Evolutionary conservation across 2,113 vertebrate species (phyloP).

Genomic region (Mesitornis unicolor): DNA sequence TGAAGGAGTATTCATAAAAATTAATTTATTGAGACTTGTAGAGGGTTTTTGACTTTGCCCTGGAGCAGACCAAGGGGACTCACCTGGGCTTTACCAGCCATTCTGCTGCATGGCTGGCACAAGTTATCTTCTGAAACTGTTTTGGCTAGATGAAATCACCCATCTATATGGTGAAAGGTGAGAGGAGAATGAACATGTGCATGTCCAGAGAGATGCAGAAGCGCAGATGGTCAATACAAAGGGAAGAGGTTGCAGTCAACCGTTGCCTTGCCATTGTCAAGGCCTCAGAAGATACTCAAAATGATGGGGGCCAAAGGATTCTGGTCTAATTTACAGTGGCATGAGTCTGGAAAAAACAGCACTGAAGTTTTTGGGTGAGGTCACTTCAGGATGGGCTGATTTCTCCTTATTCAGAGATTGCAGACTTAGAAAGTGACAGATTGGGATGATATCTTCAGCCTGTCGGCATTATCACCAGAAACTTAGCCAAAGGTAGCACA

Average conservation of each 20-base stretch:
- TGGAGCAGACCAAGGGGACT: neutral
- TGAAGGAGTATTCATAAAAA: neutral
- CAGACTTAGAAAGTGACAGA: neutral
- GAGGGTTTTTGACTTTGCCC: neutral
- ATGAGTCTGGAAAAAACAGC: neutral
- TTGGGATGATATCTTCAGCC: neutral
- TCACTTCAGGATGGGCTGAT: neutral
- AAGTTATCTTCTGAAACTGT: neutral
- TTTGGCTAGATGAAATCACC: neutral
- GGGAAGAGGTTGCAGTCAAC: neutral
- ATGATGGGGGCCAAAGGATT: neutral
- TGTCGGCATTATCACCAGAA: neutral
- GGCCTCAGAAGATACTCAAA: neutral
- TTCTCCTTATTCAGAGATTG: neutral
- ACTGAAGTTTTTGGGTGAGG: neutral
- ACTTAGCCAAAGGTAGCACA: neutral
- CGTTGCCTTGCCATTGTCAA: neutral
- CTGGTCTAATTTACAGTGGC: neutral
- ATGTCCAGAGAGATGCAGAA: neutral
- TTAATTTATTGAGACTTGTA: neutral
- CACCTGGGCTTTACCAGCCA: neutral
- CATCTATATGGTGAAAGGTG: neutral
- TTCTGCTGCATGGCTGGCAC: neutral
- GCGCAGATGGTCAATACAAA: neutral
- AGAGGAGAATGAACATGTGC: neutral